These are phyloP conservation scores for Merluccius polli DNA, from an alignment of 2,797 vertebrate genomes.

Conservation along the genomic window DNA sequence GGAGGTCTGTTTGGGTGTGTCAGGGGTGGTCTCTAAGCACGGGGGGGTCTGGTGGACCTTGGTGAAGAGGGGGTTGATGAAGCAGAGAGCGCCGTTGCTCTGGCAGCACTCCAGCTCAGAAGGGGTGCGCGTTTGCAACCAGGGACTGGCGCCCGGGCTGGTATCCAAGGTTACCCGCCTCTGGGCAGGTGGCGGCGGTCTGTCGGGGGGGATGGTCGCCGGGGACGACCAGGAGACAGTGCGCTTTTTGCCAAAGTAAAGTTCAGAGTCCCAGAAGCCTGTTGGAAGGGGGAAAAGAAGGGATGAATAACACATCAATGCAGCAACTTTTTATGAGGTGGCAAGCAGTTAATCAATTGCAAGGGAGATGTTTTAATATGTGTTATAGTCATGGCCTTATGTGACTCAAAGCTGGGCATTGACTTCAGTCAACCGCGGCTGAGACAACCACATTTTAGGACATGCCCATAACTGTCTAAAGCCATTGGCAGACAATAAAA, in stretches of 20 bases:
- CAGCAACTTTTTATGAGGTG: neutral
- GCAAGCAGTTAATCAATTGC: neutral
- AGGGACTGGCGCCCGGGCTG: slow-evolving; percentile 42
- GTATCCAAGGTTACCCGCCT: slow-evolving; percentile 57
- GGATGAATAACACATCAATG: neutral
- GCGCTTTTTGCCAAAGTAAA: slow-evolving; percentile 58
- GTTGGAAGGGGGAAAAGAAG: slow-evolving; percentile 16
- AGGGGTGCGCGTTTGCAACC: slow-evolving; percentile 82
- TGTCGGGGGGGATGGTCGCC: slow-evolving; percentile 37
- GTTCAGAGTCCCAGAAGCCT: slow-evolving; percentile 87
- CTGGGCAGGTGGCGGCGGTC: slow-evolving; percentile 41
- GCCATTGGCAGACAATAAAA: neutral
- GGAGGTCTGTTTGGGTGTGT: neutral
- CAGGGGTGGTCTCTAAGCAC: neutral
- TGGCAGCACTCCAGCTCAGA: slow-evolving; percentile 88
- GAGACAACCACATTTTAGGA: neutral
- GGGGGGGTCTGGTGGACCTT: slow-evolving; percentile 76
- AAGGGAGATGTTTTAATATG: neutral
- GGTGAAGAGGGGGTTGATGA: slow-evolving; percentile 94
- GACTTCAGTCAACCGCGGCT: neutral
- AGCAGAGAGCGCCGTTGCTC: slow-evolving; percentile 91
- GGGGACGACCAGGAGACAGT: slow-evolving; percentile 28
- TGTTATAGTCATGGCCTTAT: neutral
- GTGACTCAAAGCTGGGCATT: neutral
- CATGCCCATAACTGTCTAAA: neutral